phyloP scores from a whole-genome alignment of 2,888 invertebrate species.

The Nemoura dubitans region DNA sequence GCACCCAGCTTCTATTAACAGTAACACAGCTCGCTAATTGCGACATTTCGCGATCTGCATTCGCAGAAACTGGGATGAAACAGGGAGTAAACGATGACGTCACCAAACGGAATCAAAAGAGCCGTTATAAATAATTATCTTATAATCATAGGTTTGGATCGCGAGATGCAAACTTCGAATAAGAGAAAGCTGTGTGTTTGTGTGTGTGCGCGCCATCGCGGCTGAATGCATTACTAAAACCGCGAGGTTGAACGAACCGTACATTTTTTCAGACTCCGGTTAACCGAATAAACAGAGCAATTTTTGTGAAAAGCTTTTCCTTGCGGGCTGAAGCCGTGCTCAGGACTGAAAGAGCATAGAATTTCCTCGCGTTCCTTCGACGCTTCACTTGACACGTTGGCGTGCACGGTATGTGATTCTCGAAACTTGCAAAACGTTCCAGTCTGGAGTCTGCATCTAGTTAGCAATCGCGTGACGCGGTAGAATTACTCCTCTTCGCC shows the following conservation, averaged over 20 bases:
- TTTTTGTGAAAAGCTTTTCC: neutral
- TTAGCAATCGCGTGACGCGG: neutral
- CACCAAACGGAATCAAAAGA: conserved; percentile 26
- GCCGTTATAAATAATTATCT: conserved; percentile 35
- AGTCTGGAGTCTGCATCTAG: neutral
- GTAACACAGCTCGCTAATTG: neutral
- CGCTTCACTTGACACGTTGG: neutral
- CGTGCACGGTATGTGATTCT: neutral
- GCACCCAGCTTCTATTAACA: too few relatives aligned
- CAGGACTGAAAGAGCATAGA: neutral
- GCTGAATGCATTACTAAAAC: neutral
- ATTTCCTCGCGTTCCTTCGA: neutral
- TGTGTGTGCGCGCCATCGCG: neutral
- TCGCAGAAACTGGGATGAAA: conserved; percentile 37
- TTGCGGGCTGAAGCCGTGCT: neutral
- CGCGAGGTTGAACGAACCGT: neutral
- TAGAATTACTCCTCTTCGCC: neutral
- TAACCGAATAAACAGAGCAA: conserved; percentile 14
- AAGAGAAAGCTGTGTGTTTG: conserved; percentile 38
- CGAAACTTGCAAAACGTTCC: neutral
- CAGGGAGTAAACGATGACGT: conserved; percentile 34
- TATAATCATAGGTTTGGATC: conserved; percentile 36
- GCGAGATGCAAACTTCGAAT: conserved; percentile 25
- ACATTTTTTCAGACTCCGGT: neutral
- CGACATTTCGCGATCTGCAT: conserved; percentile 1